These are phyloP conservation scores for Lasioglossum morio DNA, from an alignment of 2,888 invertebrate genomes.

Conservation along the genomic window DNA sequence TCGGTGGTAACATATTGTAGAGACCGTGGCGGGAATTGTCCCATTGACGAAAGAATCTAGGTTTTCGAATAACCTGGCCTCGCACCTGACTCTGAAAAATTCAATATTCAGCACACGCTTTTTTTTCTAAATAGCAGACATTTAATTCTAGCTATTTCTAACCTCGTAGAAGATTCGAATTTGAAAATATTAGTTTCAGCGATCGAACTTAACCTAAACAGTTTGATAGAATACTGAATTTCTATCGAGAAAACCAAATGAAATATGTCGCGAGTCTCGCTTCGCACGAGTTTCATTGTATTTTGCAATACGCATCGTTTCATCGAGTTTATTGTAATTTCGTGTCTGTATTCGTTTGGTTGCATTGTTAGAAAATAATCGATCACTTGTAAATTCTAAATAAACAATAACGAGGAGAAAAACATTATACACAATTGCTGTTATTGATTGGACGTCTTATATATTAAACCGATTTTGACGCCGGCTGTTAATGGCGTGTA, in stretches of 20 bases:
- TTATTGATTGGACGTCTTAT: conserved; percentile 74
- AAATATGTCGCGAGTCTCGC: background rate
- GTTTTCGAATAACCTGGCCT: conserved; percentile 50
- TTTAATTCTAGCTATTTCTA: background rate
- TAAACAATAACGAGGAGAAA: conserved; percentile 27
- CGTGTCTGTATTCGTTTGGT: background rate
- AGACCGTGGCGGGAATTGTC: conserved; percentile 48
- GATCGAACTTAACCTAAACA: background rate
- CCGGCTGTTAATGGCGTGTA: conserved; percentile 69
- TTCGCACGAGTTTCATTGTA: background rate
- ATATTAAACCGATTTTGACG: conserved; percentile 73
- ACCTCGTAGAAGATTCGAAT: background rate
- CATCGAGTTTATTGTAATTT: background rate
- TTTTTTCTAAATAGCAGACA: background rate
- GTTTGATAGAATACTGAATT: background rate
- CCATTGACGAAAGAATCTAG: conserved; percentile 38
- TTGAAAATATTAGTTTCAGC: background rate
- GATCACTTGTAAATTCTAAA: background rate
- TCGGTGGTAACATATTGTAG: background rate
- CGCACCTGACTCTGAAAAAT: conserved; percentile 48
- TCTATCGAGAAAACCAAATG: background rate
- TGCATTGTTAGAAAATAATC: background rate
- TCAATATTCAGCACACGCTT: background rate
- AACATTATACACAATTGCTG: conserved; percentile 59
- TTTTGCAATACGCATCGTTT: background rate